These are phyloP conservation scores for Bradypodion ventrale DNA, from an alignment of 2,797 vertebrate genomes.

Conservation along the genomic window DNA sequence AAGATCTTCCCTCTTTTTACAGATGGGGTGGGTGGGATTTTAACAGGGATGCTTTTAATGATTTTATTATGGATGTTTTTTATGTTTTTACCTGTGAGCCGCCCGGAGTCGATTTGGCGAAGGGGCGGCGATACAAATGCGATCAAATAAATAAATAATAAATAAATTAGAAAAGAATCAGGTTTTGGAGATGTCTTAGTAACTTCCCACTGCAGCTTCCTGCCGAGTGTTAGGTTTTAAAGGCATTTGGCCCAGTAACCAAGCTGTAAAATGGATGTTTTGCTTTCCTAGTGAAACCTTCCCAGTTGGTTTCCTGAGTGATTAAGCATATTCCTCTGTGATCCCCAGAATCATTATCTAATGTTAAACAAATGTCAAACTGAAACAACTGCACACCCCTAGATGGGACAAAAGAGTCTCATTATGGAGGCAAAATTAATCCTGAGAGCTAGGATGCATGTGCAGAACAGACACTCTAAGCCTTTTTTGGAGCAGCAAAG, in stretches of 20 bases:
- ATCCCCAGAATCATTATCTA: not conserved
- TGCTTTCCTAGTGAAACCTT: slow-evolving; percentile 12
- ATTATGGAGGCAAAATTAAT: not conserved
- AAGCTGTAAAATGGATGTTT: slow-evolving; percentile 32
- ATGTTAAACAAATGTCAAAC: slow-evolving; percentile 44
- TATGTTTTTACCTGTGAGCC: too few relatives aligned
- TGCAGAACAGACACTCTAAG: not conserved
- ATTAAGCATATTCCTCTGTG: slow-evolving; percentile 48
- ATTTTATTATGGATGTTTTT: too few relatives aligned
- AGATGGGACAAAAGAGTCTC: slow-evolving; percentile 34
- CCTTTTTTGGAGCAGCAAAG: not conserved
- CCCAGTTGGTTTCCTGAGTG: slow-evolving; percentile 25
- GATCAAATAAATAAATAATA: too few relatives aligned
- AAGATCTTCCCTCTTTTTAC: too few relatives aligned
- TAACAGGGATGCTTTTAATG: too few relatives aligned
- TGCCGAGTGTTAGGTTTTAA: too few relatives aligned
- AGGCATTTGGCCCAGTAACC: slow-evolving; percentile 33
- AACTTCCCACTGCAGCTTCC: not conserved
- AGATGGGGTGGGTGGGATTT: too few relatives aligned
- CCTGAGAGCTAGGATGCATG: not conserved
- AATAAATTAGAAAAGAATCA: fast-evolving
- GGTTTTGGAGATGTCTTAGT: not conserved
- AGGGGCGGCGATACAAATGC: too few relatives aligned
- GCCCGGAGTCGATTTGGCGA: too few relatives aligned
- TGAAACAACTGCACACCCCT: slow-evolving; percentile 12